Evolutionary conservation across 2,888 invertebrate species (phyloP).

Genomic region (Fabriciana adippe): DNA sequence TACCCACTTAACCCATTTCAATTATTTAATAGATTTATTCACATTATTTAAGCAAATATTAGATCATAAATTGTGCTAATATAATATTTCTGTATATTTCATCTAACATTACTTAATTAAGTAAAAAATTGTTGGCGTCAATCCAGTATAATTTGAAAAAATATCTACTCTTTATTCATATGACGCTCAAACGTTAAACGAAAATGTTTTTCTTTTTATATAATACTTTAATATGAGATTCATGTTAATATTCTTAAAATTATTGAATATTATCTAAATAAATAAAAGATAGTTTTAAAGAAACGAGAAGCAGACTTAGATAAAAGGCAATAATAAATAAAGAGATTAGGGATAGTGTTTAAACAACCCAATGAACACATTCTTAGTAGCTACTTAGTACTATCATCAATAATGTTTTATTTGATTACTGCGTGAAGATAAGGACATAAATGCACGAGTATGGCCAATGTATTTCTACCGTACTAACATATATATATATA

Average conservation of each 20-base stretch:
- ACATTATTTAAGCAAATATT: neutral
- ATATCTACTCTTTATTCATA: neutral
- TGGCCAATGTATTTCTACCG: neutral
- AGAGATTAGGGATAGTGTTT: no score
- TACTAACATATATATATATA: neutral
- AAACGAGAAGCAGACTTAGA: no score
- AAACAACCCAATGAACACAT: no score
- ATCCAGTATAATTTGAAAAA: conserved; percentile 7
- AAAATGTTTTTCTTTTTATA: neutral
- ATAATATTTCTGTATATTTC: neutral
- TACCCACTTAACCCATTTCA: neutral
- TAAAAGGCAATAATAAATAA: no score
- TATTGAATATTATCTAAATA: no score
- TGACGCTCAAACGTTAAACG: neutral
- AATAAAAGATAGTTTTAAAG: no score
- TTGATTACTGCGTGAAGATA: neutral
- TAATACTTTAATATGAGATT: no score
- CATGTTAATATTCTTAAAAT: no score
- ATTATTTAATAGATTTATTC: neutral
- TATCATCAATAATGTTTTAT: neutral
- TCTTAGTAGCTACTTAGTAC: neutral
- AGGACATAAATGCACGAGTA: neutral
- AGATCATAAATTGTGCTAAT: neutral
- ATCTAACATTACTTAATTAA: conserved; percentile 6
- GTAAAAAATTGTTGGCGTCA: conserved; percentile 8